Evolutionary conservation across 2,888 invertebrate genomes (phyloP).

Genomic region (Toxonevra muliebris): DNA sequence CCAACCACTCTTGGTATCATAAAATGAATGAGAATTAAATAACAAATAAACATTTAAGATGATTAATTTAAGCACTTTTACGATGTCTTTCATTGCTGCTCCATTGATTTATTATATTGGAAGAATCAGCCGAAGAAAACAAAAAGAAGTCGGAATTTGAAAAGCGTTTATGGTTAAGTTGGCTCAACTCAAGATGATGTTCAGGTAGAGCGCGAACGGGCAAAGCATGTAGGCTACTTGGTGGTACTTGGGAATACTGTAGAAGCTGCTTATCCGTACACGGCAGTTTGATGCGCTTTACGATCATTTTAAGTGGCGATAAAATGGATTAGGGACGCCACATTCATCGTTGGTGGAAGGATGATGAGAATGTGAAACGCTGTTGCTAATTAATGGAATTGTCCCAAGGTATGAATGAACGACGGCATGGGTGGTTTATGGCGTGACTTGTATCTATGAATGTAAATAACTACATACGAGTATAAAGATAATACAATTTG

Average conservation of each 20-base stretch:
- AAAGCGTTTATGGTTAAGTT: constrained; percentile 28
- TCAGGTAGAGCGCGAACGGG: neutral
- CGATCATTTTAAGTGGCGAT: constrained; percentile 48
- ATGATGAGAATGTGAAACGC: constrained; percentile 6
- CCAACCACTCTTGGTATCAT: constrained; percentile 32
- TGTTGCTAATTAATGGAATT: constrained; percentile 38
- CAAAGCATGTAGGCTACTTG: neutral
- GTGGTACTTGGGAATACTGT: constrained; percentile 2
- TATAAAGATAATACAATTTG: too few species aligned
- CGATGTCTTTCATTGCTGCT: constrained; percentile 59
- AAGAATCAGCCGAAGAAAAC: neutral
- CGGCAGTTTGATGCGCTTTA: constrained; percentile 37
- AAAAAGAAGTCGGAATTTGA: constrained; percentile 8
- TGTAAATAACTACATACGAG: constrained; percentile 8
- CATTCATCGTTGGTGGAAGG: constrained; percentile 8
- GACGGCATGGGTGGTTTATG: constrained; percentile 38
- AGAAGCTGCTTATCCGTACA: constrained; percentile 7
- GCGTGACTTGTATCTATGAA: constrained; percentile 27
- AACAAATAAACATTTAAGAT: constrained; percentile 62
- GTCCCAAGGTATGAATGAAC: constrained; percentile 30
- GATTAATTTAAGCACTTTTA: constrained; percentile 66
- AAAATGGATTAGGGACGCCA: constrained; percentile 45
- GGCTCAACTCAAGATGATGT: constrained; percentile 3
- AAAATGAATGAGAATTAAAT: constrained; percentile 49
- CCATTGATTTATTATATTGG: constrained; percentile 60